Evolutionary conservation across 2,888 invertebrate genomes (phyloP).

Genomic region (Phengaris alcon): DNA sequence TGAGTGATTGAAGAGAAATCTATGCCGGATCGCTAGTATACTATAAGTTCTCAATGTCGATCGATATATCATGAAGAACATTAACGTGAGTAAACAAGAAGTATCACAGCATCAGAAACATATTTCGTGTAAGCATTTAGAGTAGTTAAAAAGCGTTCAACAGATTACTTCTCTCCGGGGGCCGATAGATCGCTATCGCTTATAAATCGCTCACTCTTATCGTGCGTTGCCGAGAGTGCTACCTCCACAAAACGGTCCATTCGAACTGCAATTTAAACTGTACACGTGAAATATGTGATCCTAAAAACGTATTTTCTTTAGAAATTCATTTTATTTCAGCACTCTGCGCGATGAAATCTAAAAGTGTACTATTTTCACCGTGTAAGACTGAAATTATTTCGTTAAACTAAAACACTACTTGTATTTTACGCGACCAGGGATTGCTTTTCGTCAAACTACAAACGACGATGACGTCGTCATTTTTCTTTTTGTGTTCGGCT

Average conservation of each 20-base stretch:
- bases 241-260: conserved; percentile 34
- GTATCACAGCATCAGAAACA: conserved; percentile 16
- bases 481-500: background rate
- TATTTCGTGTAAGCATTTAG: conserved; percentile 29
- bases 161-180: conserved; percentile 46
- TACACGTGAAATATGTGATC: conserved; percentile 7
- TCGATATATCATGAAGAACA: background rate
- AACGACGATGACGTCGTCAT: background rate
- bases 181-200: conserved; percentile 53
- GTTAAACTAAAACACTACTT: background rate
- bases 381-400: background rate
- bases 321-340: conserved; percentile 11
- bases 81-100: background rate
- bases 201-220: conserved; percentile 55
- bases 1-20: too few species aligned
- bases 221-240: conserved; percentile 46
- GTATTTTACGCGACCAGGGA: background rate
- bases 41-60: background rate
- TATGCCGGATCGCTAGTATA: too few species aligned
- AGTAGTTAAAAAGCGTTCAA: conserved; percentile 43
- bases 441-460: background rate
- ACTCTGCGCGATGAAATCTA: conserved; percentile 4
- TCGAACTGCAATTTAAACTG: conserved; percentile 29
- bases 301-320: conserved; percentile 10
- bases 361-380: background rate